Base-by-base conservation (phyloP, 1,140 invertebrate species). In the Rhopalosiphum padi region DNA sequence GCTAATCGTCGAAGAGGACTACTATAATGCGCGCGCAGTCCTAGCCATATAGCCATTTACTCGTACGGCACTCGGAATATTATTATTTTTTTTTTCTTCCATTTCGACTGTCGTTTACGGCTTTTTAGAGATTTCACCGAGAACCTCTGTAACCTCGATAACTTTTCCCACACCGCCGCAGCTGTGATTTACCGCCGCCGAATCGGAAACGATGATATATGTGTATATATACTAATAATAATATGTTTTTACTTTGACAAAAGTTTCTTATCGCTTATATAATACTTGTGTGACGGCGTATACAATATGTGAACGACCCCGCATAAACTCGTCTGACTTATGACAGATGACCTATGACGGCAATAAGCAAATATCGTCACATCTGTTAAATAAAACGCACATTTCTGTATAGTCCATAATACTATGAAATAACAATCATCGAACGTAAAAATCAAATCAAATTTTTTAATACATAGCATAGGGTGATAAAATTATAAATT, bases 91-190 rank as follows among this genome's bases (percentile, higher is more conserved):
- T 88, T 51, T 88, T 51, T 43, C 2, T 51, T 23, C 46, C 86
- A 43, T 88, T 88, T 88, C 86, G 46, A 88, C 86, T 43, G 86
- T 88, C 86, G 46, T 88, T 46, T 46, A 87, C 11, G 85, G 41
- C 85, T 87, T 87, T 87, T 87, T 87, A 87, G 85, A 87, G 48
- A 87, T 46, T 87, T 87, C 85, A 46, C 85, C 85, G 85, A 43
- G 83, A n/a, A 46, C 43, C 25, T 18, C 3, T 22, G 85, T 87
- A 88, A 88, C 86, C 86, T 88, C 86, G 86, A 88, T 51, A 88
- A 88, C 41, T 88, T 88, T 88, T 88, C 86, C 86, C 86, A 88
- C 46, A 88, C n/a, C 30, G 46, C 46, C 11, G 82, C 37, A 30
- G 43, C n/a, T 30, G 41, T 87, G 86, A 88, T 88, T 88, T 51